Percentiles rank a stretch among this genome's conserved stretches.
phyloP scores from a whole-genome alignment of 2,888 invertebrate species.

The Nemurella pictetii region DNA sequence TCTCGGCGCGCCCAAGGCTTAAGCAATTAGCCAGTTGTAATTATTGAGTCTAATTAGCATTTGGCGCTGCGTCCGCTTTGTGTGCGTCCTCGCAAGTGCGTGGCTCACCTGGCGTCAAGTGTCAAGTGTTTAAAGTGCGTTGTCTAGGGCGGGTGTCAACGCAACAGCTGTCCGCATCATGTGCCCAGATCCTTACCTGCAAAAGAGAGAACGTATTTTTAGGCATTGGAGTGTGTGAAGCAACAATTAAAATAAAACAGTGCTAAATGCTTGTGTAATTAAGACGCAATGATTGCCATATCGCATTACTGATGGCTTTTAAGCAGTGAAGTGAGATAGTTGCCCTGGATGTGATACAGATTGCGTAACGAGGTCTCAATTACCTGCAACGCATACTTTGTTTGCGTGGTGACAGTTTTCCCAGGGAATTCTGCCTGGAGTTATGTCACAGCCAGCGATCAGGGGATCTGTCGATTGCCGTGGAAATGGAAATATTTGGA shows the following conservation, averaged over 20 bases:
- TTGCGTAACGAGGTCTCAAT: too few relatives aligned
- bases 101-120: background rate
- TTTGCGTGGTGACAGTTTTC: too few relatives aligned
- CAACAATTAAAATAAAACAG: too few relatives aligned
- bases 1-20: background rate
- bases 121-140: too few relatives aligned
- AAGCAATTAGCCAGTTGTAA: background rate
- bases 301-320: too few relatives aligned
- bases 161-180: background rate
- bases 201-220: background rate
- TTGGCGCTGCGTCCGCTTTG: background rate
- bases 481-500: background rate
- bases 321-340: too few relatives aligned
- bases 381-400: too few relatives aligned
- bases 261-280: too few relatives aligned
- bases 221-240: background rate
- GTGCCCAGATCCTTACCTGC: background rate
- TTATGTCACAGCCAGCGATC: background rate
- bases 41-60: background rate
- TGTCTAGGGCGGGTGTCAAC: background rate
- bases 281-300: too few relatives aligned
- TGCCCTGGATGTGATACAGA: too few relatives aligned
- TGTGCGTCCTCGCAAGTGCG: too few relatives aligned
- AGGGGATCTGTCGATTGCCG: background rate
- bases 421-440: too few relatives aligned